Base-by-base conservation (phyloP, 2,113 vertebrate genomes). In the Oreochromis spilurus region DNA sequence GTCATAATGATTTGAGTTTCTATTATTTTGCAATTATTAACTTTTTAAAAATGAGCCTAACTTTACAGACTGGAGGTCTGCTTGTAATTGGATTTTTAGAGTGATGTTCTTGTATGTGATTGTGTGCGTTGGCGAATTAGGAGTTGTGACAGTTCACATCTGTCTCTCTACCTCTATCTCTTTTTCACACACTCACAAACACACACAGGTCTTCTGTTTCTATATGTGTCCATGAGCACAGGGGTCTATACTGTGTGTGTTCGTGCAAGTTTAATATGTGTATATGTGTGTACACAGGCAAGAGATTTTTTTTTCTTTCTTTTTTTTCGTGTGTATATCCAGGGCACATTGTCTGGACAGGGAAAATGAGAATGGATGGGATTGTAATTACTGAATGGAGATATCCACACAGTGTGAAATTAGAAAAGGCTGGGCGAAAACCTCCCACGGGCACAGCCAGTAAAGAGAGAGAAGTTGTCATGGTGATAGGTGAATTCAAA, bases 371-470 rank as follows among this genome's bases (percentile, higher is more conserved):
- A 95, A 95, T 95, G 92, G 93, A 95, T 95, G 94, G 93, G 89
- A 92, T 93, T 92, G 92, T 94, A 96, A 95, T 95, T 92, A 94
- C 94, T 94, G 94, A 96, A 95, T 95, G 93, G 94, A 95, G 95
- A 95, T 95, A 95, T 95, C 93, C 95, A 96, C 95, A 95, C 93
- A 96, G 92, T 95, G 95, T 96, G 95, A 96, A 96, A 96, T 96
- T 95, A 94, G 92, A 95, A 95, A 95, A 95, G 89, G 92, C 93
- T 92, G 91, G 88, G 93, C 83, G 34, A 94, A 91, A 94, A 93
- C 88, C 94, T 95, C 94, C 94, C 93, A 93, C 88, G 81, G 93
- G 92, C 89, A 88, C 80, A 79, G 93, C 82, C 88, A 85, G 93
- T 92, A 90, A 92, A 94, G 91, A 94, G 91, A 90, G 93, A 94